A percentile compares a stretch with the other conserved stretches of the same genome.
These are phyloP conservation scores for Sarcophaga bullata DNA, from an alignment of 1,140 invertebrate genomes.

Conservation along the genomic window DNA sequence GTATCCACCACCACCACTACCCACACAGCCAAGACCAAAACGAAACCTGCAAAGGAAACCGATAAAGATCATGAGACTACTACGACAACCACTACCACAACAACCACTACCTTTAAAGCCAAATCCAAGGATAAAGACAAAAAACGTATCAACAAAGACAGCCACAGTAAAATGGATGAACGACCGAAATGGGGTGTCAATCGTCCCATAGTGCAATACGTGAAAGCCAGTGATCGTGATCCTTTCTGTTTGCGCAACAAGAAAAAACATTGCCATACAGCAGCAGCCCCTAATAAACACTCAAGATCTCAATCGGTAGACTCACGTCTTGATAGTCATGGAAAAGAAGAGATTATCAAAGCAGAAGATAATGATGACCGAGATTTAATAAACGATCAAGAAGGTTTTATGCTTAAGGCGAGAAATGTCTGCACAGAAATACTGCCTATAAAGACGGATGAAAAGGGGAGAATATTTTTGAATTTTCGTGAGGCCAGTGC, in stretches of 20 bases:
- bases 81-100: constrained; percentile 63
- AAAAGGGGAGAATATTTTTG: constrained; percentile 62
- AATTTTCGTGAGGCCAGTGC: constrained; percentile 63
- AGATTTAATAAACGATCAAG: constrained; percentile 47
- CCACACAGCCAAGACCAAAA: constrained; percentile 59
- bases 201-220: constrained; percentile 73
- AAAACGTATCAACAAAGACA: constrained; percentile 45
- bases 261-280: constrained; percentile 54
- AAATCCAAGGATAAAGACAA: constrained; percentile 62
- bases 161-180: constrained; percentile 65
- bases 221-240: constrained; percentile 78
- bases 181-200: constrained; percentile 73
- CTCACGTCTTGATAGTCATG: constrained; percentile 51
- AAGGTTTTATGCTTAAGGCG: constrained; percentile 60
- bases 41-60: constrained; percentile 53
- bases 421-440: constrained; percentile 65
- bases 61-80: constrained; percentile 58
- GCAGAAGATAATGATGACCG: not conserved
- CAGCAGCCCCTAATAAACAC: constrained; percentile 46
- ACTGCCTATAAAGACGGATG: constrained; percentile 63
- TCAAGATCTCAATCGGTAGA: constrained; percentile 60
- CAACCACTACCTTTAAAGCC: constrained; percentile 61
- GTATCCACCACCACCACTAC: constrained; percentile 64
- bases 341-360: not conserved
- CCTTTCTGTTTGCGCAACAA: constrained; percentile 68